Evolutionary conservation across 2,113 vertebrate genomes (phyloP).

Genomic region (Chamaetylas fuelleborni): DNA sequence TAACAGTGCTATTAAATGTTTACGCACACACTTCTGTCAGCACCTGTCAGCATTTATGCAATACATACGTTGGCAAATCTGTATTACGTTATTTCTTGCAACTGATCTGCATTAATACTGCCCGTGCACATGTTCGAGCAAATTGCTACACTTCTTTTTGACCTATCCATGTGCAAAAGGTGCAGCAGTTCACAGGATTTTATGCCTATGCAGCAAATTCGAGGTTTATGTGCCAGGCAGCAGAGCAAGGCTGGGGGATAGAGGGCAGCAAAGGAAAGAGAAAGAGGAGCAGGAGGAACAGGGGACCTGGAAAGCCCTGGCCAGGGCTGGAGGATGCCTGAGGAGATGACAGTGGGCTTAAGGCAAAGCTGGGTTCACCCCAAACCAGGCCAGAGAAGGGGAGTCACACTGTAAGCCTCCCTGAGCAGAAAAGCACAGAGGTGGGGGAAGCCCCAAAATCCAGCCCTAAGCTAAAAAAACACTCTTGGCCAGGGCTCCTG

Average conservation of each 20-base stretch:
- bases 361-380: neutral
- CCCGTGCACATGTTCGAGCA: slow-evolving; percentile 63
- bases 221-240: neutral
- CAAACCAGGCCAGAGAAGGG: neutral
- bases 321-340: neutral
- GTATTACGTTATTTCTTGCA: slow-evolving; percentile 66
- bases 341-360: neutral
- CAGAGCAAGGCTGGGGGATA: slow-evolving; percentile 26
- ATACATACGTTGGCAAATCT: slow-evolving; percentile 69
- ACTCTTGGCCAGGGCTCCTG: neutral
- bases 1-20: slow-evolving; percentile 70
- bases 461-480: neutral
- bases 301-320: neutral
- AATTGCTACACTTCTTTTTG: slow-evolving; percentile 64
- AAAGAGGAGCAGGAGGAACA: slow-evolving; percentile 16
- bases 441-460: neutral
- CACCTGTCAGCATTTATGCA: slow-evolving; percentile 70
- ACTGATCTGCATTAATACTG: slow-evolving; percentile 60
- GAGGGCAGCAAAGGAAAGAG: slow-evolving; percentile 63
- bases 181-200: slow-evolving; percentile 60
- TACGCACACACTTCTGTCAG: slow-evolving; percentile 67
- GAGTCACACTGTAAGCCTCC: neutral
- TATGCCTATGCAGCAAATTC: slow-evolving; percentile 49
- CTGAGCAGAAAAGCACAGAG: neutral
- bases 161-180: slow-evolving; percentile 61